phyloP scores from a whole-genome alignment of 2,888 invertebrate species.

The Erebia palarica region DNA sequence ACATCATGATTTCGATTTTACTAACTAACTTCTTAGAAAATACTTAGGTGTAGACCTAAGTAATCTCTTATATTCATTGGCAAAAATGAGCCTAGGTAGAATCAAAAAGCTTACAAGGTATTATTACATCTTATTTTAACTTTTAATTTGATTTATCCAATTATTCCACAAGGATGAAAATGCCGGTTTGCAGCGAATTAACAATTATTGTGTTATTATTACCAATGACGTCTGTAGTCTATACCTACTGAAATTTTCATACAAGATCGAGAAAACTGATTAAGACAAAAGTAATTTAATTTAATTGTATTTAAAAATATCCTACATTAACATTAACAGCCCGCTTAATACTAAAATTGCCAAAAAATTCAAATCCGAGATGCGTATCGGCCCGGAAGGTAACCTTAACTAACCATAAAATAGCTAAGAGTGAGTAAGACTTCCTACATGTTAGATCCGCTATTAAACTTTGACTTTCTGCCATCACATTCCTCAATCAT shows the following conservation, averaged over 20 bases:
- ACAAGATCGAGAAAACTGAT: slow-evolving; percentile 6
- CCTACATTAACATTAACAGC: slow-evolving; percentile 29
- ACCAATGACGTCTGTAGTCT: background rate
- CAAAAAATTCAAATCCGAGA: slow-evolving; percentile 38
- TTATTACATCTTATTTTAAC: no score
- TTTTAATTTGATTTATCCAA: background rate
- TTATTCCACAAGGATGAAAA: background rate
- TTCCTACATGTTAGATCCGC: background rate
- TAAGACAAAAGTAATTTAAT: slow-evolving; percentile 14
- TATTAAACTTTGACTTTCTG: no score
- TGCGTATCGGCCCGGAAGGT: slow-evolving; percentile 42
- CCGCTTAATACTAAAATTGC: slow-evolving; percentile 34
- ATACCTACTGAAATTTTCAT: background rate
- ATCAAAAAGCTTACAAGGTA: no score
- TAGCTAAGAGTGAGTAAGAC: background rate
- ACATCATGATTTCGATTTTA: no score
- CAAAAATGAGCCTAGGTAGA: no score
- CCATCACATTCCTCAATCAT: no score
- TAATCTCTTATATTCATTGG: no score
- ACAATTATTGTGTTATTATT: background rate
- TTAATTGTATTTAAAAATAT: slow-evolving; percentile 23
- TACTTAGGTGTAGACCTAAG: no score
- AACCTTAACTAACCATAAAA: background rate
- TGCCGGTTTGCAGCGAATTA: background rate
- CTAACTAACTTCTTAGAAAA: no score